Base-by-base conservation (phyloP, 2,888 invertebrate species). In the Lampropteryx suffumata region DNA sequence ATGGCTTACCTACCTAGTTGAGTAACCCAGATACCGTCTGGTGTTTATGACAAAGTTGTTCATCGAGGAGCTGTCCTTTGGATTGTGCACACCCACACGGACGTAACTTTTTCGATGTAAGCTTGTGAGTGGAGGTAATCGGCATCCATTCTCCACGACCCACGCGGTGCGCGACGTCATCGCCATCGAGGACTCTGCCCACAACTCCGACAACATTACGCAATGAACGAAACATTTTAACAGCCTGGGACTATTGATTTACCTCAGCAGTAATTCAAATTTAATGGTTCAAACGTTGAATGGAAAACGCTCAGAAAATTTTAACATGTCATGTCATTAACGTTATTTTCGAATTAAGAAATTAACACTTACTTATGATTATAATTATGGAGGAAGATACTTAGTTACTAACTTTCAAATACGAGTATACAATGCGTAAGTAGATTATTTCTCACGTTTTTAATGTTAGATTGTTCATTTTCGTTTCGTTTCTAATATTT, bases 31-130 rank as follows among this genome's bases (percentile, higher is more conserved):
- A 26, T 40, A 50, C 37, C 29, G 67, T 69, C 60, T 56, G 62
- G 59, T 64, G 57, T 53, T 58, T 67, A 56, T 61, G 65, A 64
- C 78, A 73, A 73, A 71, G 70, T 71, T 67, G 68, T 76, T 76
- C 69, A 67, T 69, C 71, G 76, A 81, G 74, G 68, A 73, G 75
- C 72, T 76, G 76, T 78, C 68, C 63, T 69, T 35, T 21, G 35
- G 71, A 69, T 73, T 72, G 12, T 72, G 65, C 57, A 67, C 78
- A 61, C 86, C 87, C 73, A 87, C 85, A 67, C 78, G 69, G 67
- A 56, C 56, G 64, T 62, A 55, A 61, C 64, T 67, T 67, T n/a
- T 67, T 75, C 65, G 65, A 72, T 73, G 72, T 76, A 71, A 71
- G 73, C 65, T 65, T 71, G 74, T 66, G 67, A 65, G 55, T 39